Base-by-base conservation (phyloP, 2,797 vertebrate genomes). In the Gymnothorax javanicus region DNA sequence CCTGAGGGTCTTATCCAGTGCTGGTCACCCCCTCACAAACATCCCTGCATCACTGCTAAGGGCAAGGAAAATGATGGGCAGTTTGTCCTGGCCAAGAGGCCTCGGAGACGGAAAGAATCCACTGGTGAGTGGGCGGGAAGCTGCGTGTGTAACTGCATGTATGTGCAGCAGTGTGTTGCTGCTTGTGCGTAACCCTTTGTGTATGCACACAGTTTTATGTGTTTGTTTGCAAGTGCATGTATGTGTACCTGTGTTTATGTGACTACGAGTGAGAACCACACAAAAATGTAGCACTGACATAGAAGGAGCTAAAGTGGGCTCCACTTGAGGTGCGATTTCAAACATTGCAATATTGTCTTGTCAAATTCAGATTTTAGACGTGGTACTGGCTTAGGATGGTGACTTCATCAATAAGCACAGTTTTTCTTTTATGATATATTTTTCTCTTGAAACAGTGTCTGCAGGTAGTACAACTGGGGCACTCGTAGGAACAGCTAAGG, bases 31-130 rank as follows among this genome's bases (percentile, higher is more conserved):
- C 93, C 93, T 0, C 93, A 91, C 52, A 98, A 98, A 84, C 93
- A 95, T 0, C 95, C 90, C 4, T 89, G 92, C 4, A 85, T 90
- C 56, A 12, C 85, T 77, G 15, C 58, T n/a, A 94, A 91, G 88
- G 97, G 94, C 0, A 98, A 95, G 54, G 96, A 96, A 88, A 96
- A 96, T 1, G 95, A 96, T 0, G 90, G 69, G 27, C 94, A 92
- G 3, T 98, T 98, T 83, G 93, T 97, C n/a, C 93, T 97, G 0
- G 93, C 92, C 69, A 95, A 96, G 43, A 94, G 97, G 17, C 93
- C 96, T 0, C 96, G 97, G 86, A 95, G 93, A 86, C 93, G 89
- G 81, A 94, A 87, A 43, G 95, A 96, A 1, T 64, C 89, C 0
- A 2, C 71, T 0, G 91, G 91, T 92, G 43, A 8, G 91, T 86